Base-by-base conservation (phyloP, 2,888 invertebrate genomes). In the Ophion ventricosus region DNA sequence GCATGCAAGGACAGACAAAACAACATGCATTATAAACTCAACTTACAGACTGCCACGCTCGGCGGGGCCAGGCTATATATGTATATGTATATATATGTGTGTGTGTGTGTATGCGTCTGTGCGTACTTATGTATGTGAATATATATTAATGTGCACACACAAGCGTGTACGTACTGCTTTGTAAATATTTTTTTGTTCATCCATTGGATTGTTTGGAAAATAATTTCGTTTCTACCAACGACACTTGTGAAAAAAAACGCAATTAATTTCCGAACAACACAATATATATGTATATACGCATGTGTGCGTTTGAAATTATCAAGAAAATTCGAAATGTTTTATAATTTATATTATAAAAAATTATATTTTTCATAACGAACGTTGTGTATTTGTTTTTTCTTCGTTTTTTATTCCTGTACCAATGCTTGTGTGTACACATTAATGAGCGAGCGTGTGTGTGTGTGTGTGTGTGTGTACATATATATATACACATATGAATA, bases 1-100 rank as follows among this genome's bases (percentile, higher is more conserved):
- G 98, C 97, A 97, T 97, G 98, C 97, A 97, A 96, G 94, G 97
- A 97, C 97, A 97, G 97, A 97, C 97, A 97, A 97, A 94, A 95
- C 95, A 96, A 97, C 97, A 97, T 97, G 97, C 97, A 97, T 96
- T 97, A 84, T 84, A 97, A 96, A 95, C 93, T 93, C 93, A 93
- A 92, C 91, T 93, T 92, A 93, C 92, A 93, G 91, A 92, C 91
- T 93, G 92, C 91, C 91, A 91, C 92, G 91, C 92, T 91, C 90
- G 87, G 83, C 84, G 81, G 87, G 86, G 78, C 84, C 57, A 84
- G 78, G 78, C 80, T 63, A 81, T 64, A 64, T 75, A 69, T 63
- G 74, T 54, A 26, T 23, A 56, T 35, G 56, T 23, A 66, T 20
- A 64, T 35, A 43, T 26, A 20, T 59, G n/a, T 49, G 59, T 29